Evolutionary conservation across 2,888 invertebrate genomes (phyloP).

Genomic region (Ethmia dodecea): DNA sequence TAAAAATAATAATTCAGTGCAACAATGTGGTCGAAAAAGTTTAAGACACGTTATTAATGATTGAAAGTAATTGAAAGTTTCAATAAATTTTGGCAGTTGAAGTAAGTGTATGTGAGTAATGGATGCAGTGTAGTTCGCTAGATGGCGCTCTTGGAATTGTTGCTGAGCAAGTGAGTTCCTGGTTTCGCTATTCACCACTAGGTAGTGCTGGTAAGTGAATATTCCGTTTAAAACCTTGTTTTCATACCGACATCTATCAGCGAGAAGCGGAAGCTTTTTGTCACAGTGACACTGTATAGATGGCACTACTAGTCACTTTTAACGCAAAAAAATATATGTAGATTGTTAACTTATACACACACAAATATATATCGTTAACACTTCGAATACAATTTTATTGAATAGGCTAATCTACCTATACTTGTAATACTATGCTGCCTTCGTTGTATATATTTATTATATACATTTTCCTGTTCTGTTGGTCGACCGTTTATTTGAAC

Average conservation of each 20-base stretch:
- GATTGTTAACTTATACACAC: too few species aligned
- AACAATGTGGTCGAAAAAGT: slow-evolving; percentile 34
- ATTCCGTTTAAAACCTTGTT: not conserved
- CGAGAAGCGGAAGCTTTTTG: slow-evolving; percentile 29
- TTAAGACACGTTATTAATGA: slow-evolving; percentile 39
- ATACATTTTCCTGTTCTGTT: too few species aligned
- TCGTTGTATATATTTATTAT: too few species aligned
- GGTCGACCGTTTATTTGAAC: too few species aligned
- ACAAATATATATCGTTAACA: too few species aligned
- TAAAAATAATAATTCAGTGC: slow-evolving; percentile 41
- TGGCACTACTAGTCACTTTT: slow-evolving; percentile 29
- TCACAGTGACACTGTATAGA: slow-evolving; percentile 25
- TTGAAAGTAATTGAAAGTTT: too few species aligned
- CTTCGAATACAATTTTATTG: too few species aligned
- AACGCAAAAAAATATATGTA: too few species aligned
- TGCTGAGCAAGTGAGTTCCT: slow-evolving; percentile 42
- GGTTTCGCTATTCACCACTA: slow-evolving; percentile 47
- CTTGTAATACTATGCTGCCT: too few species aligned
- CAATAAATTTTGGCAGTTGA: slow-evolving; percentile 19
- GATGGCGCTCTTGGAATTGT: slow-evolving; percentile 60
- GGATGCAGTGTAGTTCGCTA: slow-evolving; percentile 70
- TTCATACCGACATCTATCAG: slow-evolving; percentile 35
- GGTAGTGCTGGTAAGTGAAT: slow-evolving; percentile 56
- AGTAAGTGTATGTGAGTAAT: slow-evolving; percentile 52
- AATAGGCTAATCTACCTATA: too few species aligned